These are phyloP conservation scores for Limnephilus marmoratus DNA, from an alignment of 2,888 invertebrate genomes.

Conservation along the genomic window DNA sequence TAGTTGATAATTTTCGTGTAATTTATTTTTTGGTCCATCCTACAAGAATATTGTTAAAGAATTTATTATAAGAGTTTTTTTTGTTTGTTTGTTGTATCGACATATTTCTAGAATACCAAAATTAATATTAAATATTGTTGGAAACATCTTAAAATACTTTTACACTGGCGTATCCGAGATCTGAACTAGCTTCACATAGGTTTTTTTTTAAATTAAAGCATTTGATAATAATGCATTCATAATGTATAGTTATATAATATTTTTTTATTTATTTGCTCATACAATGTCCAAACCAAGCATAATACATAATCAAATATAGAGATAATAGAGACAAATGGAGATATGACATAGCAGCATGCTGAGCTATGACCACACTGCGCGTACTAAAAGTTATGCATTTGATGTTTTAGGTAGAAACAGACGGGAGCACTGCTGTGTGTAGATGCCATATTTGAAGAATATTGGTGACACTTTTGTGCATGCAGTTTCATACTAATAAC, in stretches of 20 bases:
- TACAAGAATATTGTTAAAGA: background rate
- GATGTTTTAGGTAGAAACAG: no score
- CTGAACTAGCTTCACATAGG: background rate
- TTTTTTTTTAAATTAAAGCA: background rate
- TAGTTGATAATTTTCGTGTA: background rate
- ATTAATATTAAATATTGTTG: background rate
- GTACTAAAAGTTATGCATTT: no score
- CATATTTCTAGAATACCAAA: slow-evolving; percentile 2
- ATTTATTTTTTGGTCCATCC: background rate
- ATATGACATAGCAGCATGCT: no score
- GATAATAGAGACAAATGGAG: no score
- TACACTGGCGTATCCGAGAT: no score
- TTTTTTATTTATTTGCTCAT: background rate
- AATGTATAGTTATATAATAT: background rate
- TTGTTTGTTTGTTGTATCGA: background rate
- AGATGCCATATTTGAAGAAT: no score
- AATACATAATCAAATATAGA: background rate
- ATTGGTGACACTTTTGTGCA: no score
- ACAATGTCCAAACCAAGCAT: background rate
- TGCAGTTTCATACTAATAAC: no score
- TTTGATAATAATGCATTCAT: background rate
- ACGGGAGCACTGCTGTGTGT: no score
- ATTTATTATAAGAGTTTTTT: background rate
- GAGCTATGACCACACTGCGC: no score
- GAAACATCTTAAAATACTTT: no score